Conservation (phyloP, 1,140 invertebrate species). For the Capitella teleta region DNA sequence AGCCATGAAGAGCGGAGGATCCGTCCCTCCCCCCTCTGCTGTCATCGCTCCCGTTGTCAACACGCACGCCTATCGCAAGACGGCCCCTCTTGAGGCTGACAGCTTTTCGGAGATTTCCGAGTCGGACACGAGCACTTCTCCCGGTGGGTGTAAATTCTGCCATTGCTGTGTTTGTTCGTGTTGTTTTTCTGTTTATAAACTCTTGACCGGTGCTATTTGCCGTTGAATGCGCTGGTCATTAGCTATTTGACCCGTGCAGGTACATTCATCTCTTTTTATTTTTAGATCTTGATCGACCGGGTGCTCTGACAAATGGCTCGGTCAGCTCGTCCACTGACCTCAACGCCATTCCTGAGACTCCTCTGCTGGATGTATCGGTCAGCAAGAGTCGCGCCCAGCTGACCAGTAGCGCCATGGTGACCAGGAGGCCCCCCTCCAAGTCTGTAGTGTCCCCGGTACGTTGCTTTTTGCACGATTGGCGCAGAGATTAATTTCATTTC, state of each 20-base stretch:
- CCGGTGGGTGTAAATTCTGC: no score
- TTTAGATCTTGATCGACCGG: no score
- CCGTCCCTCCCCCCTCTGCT: background rate
- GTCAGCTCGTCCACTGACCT: no score
- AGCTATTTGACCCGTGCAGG: no score
- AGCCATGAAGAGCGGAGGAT: constrained; percentile 49
- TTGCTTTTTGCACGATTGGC: no score
- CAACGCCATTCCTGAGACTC: constrained; percentile 66
- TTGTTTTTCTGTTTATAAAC: no score
- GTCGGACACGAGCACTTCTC: constrained; percentile 54
- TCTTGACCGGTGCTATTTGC: no score
- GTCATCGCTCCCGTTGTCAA: background rate
- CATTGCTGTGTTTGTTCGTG: no score
- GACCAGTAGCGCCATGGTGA: constrained; percentile 52
- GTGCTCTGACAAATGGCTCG: no score
- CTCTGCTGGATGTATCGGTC: constrained; percentile 73
- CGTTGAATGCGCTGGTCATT: no score
- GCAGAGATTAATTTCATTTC: no score
- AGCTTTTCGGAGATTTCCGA: constrained; percentile 50
- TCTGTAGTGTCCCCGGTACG: constrained; percentile 14
- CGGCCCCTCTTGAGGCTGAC: constrained; percentile 16
- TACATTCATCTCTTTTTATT: no score
- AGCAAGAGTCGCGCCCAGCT: constrained; percentile 80
- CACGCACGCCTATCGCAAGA: background rate
- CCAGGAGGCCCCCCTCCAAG: constrained; percentile 46